Evolutionary conservation across 35 echinoderm and acorn worm genomes (phyloP).

Genomic region (Amphiura filiformis): DNA sequence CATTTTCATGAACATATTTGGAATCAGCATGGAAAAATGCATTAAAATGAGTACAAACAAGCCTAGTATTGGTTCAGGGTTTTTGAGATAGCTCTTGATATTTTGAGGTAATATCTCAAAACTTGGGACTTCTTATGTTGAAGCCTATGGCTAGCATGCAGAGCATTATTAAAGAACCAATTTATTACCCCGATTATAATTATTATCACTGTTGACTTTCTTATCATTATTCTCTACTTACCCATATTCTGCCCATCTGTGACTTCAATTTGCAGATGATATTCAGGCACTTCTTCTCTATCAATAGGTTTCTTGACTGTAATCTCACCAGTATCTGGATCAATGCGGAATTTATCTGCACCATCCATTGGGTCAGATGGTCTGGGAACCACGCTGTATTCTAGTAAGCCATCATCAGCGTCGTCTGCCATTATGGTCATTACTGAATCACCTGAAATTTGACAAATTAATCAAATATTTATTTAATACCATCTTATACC

Average conservation of each 20-base stretch:
- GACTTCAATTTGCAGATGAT: not conserved
- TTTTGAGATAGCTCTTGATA: too few species aligned
- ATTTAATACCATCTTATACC: not conserved
- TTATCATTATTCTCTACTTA: too few species aligned
- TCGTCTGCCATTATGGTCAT: conserved; percentile 57
- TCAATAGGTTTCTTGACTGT: not conserved
- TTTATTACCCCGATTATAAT: too few species aligned
- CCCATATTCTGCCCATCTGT: not conserved
- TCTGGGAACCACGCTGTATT: conserved; percentile 27
- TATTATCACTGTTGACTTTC: too few species aligned
- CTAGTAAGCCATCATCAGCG: conserved; percentile 34
- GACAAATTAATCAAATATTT: not conserved
- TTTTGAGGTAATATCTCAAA: too few species aligned
- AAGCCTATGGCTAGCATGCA: too few species aligned
- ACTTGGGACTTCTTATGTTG: too few species aligned
- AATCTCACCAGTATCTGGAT: conserved; percentile 36
- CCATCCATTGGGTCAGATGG: conserved; percentile 11
- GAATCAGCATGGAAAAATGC: too few species aligned
- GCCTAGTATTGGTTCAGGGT: too few species aligned
- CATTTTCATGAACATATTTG: too few species aligned
- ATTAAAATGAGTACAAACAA: too few species aligned
- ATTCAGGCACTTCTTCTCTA: not conserved
- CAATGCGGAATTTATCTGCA: conserved; percentile 21
- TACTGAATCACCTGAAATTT: conserved; percentile 47
- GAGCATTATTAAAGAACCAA: too few species aligned